A percentile compares a stretch with the other conserved stretches of the same genome.
Conservation (phyloP, 1,140 invertebrate genomes). For the Lepidurus apus region DNA sequence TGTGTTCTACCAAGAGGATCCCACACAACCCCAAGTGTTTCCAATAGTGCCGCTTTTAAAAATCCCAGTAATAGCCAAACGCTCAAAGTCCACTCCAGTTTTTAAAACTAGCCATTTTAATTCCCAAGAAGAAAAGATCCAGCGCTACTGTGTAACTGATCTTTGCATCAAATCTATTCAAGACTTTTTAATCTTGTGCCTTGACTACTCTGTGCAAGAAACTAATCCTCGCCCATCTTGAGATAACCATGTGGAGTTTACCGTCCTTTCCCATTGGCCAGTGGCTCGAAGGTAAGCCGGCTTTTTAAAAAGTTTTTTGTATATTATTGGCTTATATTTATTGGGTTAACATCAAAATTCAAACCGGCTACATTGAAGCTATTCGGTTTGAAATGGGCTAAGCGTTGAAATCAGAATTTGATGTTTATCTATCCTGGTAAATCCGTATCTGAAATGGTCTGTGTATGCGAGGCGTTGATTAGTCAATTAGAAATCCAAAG, state of each 20-base stretch:
- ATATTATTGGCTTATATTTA: background rate
- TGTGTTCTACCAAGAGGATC: background rate
- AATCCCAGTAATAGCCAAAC: background rate
- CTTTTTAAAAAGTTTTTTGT: background rate
- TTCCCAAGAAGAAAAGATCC: background rate
- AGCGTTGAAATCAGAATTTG: too few species aligned
- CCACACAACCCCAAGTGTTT: background rate
- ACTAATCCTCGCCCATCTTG: background rate
- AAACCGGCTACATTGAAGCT: too few species aligned
- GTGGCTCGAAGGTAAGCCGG: background rate
- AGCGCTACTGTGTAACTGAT: background rate
- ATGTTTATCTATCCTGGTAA: too few species aligned
- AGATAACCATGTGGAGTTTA: constrained; percentile 7
- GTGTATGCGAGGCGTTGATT: too few species aligned
- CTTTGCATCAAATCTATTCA: background rate
- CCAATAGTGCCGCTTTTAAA: background rate
- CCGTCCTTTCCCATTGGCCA: constrained; percentile 13
- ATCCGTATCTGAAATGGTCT: too few species aligned
- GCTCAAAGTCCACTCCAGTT: background rate
- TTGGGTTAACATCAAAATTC: background rate
- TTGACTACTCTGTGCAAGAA: background rate
- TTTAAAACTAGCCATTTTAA: background rate
- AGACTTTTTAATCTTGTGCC: background rate
- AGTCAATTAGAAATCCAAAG: too few species aligned
- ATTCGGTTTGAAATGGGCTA: too few species aligned